Base-by-base conservation (phyloP, 2,888 invertebrate species). In the Aphelenchoides bicaudatus region DNA sequence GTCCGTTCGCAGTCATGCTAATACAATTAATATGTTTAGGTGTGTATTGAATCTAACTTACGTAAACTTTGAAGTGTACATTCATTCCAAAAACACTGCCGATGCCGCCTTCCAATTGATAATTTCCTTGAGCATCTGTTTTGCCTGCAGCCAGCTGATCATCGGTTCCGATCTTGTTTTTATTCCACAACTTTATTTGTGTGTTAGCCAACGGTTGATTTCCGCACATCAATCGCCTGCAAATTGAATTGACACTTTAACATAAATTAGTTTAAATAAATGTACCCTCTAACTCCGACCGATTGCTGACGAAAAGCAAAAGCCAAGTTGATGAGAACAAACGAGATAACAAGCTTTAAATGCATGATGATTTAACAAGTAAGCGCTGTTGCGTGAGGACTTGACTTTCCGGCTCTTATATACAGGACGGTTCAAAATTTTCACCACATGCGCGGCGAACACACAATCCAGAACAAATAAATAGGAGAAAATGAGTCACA, bases 1-100 rank as follows among this genome's bases (percentile, higher is more conserved):
- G 39, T 72, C 71, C 43, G 43, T 34, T 71, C 66, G 49, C 72
- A 72, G 39, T 73, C 72, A 31, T 68, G 66, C 51, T 68, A 65
- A 13, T 23, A 55, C 19, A 4, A n/a, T 10, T n/a, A 4, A 19
- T 54, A 3, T 25, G 21, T 51, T 6, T 19, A 43, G 43, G 23
- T 43, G n/a, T 6, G 16, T n/a, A 10, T 43, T 43, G 23, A 21
- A 21, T 43, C 8, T 19, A 47, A 47, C 46, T 8, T 19, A 21
- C 29, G 21, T 25, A 64, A 21, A 61, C 25, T 38, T 67, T 67
- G 54, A 67, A 56, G 38, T 67, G 68, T 31, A 72, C 72, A 46
- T 67, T 62, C 69, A 72, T 63, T 13, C 65, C 65, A 25, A 43
- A 43, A n/a, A 43, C 25, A 6, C 21, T 21, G 10, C 43, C 43